Evolutionary conservation across 2,888 invertebrate genomes (phyloP), one percentile per base, ranked within the genome.

Genomic region (Molanna angustata): DNA sequence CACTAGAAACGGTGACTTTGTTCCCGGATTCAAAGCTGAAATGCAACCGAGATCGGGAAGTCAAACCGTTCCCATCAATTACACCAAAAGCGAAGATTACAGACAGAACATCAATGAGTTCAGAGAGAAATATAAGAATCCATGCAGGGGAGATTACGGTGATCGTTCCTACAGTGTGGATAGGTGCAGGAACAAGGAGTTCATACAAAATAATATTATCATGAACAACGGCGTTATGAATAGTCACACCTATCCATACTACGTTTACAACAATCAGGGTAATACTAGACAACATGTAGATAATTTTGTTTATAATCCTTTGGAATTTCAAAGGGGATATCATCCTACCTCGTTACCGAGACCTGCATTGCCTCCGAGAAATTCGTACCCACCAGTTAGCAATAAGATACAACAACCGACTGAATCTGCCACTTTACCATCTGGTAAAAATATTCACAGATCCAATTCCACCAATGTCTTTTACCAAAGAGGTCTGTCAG

Each of bases 401-500:
- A 76, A 75, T 64, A 80, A 79, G 74, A 71, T 66, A 64, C 77
- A 76, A 74, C 70, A 54, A 11, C 33, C 57, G 4, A 43, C 67
- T 70, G 73, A 74, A 72, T 72, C 74, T 70, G 72, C 72, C 66
- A 71, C 67, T 70, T 74, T 69, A 61, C 67, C 74, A 72, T 69
- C 72, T 67, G 73, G 71, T 67, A 70, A 78, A 69, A 70, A 80
- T 68, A 69, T 83, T 68, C 82, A 82, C 63, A 73, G 83, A 61
- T 83, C 82, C 59, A 82, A 76, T 64, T 83, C 83, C 56, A 81
- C 83, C 9, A 82, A 82, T 63, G 75, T 78, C 27, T 73, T 82
- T 62, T 74, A 75, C 61, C 74, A 76, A 69, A 72, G 69, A 35
- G 42, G 39, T 7, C 41, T 21, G 6, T 14, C 42, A 17, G 58